Percentiles rank a stretch among this genome's conserved stretches.
These are phyloP conservation scores for Drepana falcataria DNA, from an alignment of 2,888 invertebrate genomes.

Conservation along the genomic window DNA sequence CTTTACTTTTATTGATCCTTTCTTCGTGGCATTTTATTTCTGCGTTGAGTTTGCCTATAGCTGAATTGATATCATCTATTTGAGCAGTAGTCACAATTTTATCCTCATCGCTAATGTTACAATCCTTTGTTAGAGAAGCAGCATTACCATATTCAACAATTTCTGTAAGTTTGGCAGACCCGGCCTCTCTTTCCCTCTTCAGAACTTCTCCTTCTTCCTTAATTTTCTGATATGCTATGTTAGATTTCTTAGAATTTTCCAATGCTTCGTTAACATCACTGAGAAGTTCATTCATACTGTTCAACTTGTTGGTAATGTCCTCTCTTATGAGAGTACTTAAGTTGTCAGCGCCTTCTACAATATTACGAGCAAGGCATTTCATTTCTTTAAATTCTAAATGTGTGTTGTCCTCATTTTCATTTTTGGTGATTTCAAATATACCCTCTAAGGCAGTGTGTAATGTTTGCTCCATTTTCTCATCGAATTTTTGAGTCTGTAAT, in stretches of 20 bases:
- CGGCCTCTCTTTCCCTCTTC: conserved; percentile 17
- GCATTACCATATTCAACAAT: conserved; percentile 11
- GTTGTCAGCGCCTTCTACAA: conserved; percentile 68
- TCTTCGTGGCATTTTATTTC: conserved; percentile 59
- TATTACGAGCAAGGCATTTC: conserved; percentile 58
- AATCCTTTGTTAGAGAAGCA: conserved; percentile 6
- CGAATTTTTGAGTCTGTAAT: conserved; percentile 28
- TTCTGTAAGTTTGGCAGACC: conserved; percentile 5
- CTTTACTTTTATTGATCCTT: conserved; percentile 54
- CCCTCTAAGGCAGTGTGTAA: conserved; percentile 48
- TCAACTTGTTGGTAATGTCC: conserved; percentile 70
- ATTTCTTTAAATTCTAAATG: conserved; percentile 61
- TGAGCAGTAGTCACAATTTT: conserved; percentile 40
- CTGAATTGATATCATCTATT: conserved; percentile 55
- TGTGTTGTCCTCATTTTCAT: conserved; percentile 43
- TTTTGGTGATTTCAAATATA: conserved; percentile 42
- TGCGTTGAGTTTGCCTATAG: conserved; percentile 56
- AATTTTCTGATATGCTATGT: conserved; percentile 54
- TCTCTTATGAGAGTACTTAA: conserved; percentile 61
- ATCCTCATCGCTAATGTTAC: conserved; percentile 6
- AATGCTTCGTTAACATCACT: conserved; percentile 67
- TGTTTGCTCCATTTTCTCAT: conserved; percentile 50
- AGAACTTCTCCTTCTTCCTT: conserved; percentile 42
- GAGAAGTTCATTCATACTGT: conserved; percentile 68
- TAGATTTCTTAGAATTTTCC: conserved; percentile 63